Base-by-base conservation (phyloP, 2,888 invertebrate species). In the Eupithecia centaureata region DNA sequence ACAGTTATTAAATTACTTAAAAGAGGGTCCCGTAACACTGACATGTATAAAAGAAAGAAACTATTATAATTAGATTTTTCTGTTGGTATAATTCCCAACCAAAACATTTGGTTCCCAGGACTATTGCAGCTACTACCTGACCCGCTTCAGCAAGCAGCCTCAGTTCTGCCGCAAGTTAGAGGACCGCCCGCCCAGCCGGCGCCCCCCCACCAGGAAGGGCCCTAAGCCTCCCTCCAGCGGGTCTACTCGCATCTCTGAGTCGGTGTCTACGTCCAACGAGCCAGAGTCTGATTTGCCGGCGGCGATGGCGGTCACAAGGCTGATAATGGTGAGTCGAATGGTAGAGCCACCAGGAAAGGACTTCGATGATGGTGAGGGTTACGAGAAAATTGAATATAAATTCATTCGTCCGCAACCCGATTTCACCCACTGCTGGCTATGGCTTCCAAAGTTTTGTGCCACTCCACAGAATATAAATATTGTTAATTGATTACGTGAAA, bases 61-160 rank as follows among this genome's bases (percentile, higher is more conserved):
- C 33, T 33, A 33, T 33, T 33, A 33, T 10, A n/a, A n/a, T n/a
- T n/a, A n/a, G n/a, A n/a, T n/a, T n/a, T n/a, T n/a, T n/a, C n/a
- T n/a, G n/a, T n/a, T n/a, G 5, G 4, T 5, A 30, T 30, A 30
- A 30, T 30, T 30, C 5, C 30, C 30, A 30, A 30, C 30, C 4
- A 35, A 7, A 35, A 7, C 35, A 4, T 10, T n/a, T 51, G 58
- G 2, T 33, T 59, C 57, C 10, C 79, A 92, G 94, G 98, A 98
- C 80, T 99, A 97, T 87, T 96, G 96, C 82, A 96, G 96, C 73
- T 98, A 97, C 88, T 97, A 97, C 86, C 95, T 96, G 79, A 93
- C 97, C 54, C 96, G 97, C 80, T 98, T 97, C 91, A 96, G 97
- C 85, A 97, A 96, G 85, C 95, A 96, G 84, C 98, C 98, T 0